Base-by-base conservation (phyloP, 2,888 invertebrate species). In the Macrophya alboannulata region DNA sequence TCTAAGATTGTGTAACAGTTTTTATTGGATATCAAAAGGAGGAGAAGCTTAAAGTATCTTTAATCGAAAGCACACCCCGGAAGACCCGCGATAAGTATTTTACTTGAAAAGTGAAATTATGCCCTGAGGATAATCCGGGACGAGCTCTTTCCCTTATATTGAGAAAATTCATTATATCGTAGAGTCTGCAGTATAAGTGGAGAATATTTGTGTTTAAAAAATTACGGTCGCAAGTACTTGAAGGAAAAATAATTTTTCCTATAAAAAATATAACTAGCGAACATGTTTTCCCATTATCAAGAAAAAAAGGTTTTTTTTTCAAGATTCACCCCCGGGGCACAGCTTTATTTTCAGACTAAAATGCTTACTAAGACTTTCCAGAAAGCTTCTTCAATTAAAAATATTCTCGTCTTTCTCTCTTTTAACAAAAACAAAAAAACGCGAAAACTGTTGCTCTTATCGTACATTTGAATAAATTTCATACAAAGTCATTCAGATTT, bases 121-220 rank as follows among this genome's bases (percentile, higher is more conserved):
- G 71, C 71, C 71, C 71, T n/a, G 37, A 40, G 71, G 71, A 71
- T 71, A 71, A 71, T 62, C 71, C 40, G 37, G 71, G 71, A 71
- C 71, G 71, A 71, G 25, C 71, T 71, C 40, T 71, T 40, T 71
- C 71, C 71, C 37, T 71, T n/a, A 71, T 71, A 37, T 71, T 40
- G 40, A 15, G 40, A 71, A 40, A 71, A 71, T 71, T 71, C 71
- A 71, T 71, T 71, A 71, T 40, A 71, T 71, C 71, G 71, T 71
- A 9, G 25, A 37, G 71, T 40, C 17, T 15, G 2, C 31, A 31
- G 25, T 68, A 31, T 71, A 40, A 71, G 40, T 17, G n/a, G 25
- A 62, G 25, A 62, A 62, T 62, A 25, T 25, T 40, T 71, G 1
- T 8, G 37, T 71, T 40, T 6, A 71, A 37, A 71, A 71, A 71